Evolutionary conservation across 1,140 invertebrate species (phyloP).

Genomic region (Caenorhabditis remanei): DNA sequence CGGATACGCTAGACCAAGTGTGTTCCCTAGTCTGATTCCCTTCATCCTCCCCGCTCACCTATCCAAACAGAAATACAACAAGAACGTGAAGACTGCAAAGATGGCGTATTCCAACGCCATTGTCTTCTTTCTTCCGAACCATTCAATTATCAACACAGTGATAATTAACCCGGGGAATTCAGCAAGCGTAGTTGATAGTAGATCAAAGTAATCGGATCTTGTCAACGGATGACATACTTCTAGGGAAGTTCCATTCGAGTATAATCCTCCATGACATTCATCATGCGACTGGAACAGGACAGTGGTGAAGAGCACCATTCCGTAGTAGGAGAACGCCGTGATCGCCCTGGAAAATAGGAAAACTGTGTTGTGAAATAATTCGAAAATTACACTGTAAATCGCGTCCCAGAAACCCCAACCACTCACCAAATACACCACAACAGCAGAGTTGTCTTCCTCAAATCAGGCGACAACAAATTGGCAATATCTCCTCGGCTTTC

Average conservation of each 20-base stretch:
- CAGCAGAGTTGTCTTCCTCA: conserved; percentile 82
- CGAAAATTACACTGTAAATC: too few relatives aligned
- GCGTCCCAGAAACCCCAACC: background rate
- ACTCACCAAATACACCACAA: conserved; percentile 92
- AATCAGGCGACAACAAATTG: conserved; percentile 79
- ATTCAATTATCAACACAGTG: conserved; percentile 91
- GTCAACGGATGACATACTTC: conserved; percentile 84
- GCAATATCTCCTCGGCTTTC: conserved; percentile 77
- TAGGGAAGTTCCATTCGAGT: conserved; percentile 75
- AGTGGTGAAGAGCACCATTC: conserved; percentile 92
- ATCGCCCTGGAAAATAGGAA: conserved; percentile 87
- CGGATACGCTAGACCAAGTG: too few relatives aligned
- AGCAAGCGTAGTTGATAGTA: conserved; percentile 92
- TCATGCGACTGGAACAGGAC: conserved; percentile 86
- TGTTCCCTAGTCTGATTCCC: too few relatives aligned
- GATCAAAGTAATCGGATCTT: conserved; percentile 90
- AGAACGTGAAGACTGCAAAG: conserved; percentile 86
- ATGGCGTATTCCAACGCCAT: conserved; percentile 93
- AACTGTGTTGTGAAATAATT: too few relatives aligned
- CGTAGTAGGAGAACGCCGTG: conserved; percentile 95
- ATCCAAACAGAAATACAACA: conserved; percentile 85
- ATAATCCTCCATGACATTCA: conserved; percentile 79
- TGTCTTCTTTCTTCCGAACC: conserved; percentile 90
- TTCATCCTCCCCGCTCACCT: conserved; percentile 81
- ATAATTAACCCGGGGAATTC: conserved; percentile 95